Base-by-base conservation (phyloP, 1,140 invertebrate species). In the Drosophila miranda region DNA sequence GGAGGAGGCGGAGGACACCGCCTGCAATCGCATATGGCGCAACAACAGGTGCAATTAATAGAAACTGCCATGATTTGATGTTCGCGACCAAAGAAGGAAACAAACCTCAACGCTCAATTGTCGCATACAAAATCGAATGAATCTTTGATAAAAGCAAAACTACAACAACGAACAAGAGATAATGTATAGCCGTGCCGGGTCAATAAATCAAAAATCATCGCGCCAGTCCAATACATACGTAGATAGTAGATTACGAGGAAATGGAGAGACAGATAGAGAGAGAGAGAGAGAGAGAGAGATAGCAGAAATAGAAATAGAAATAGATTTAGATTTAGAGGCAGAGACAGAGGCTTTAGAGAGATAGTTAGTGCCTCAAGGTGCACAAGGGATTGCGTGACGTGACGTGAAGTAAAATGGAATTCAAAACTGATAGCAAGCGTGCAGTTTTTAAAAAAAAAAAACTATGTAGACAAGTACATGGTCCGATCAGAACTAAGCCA, bases 151-250 rank as follows among this genome's bases (percentile, higher is more conserved):
- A 70, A 43, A 21, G 13, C 28, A 50, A 11, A 23, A 38, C 34
- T 38, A 38, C 34, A 38, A 51, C 38, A 50, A 21, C 19, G 8
- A 34, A 6, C 23, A 56, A 68, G 13, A 70, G 53, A 76, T 75
- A 76, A 34, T 46, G 49, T 49, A 41, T 23, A 34, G 30, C 44
- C 44, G 53, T 26, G 28, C 59, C 45, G 46, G 68, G 68, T 50
- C 70, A 75, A 66, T 74, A 74, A 75, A 74, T 75, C 70, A 75
- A 75, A 66, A 66, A 54, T 54, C 50, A 46, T n/a, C 45, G n/a
- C 38, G 14, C 56, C 19, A 19, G 19, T 19, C 19, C 26, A 21
- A 41, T 14, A 26, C 16, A 67, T 54, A 43, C 49, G 7, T 30
- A 8, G 28, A 8, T 13, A 38, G 34, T 59, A 55, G 9, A 44